These are phyloP conservation scores for Colletes latitarsis DNA, from an alignment of 1,140 invertebrate species.

Conservation along the genomic window DNA sequence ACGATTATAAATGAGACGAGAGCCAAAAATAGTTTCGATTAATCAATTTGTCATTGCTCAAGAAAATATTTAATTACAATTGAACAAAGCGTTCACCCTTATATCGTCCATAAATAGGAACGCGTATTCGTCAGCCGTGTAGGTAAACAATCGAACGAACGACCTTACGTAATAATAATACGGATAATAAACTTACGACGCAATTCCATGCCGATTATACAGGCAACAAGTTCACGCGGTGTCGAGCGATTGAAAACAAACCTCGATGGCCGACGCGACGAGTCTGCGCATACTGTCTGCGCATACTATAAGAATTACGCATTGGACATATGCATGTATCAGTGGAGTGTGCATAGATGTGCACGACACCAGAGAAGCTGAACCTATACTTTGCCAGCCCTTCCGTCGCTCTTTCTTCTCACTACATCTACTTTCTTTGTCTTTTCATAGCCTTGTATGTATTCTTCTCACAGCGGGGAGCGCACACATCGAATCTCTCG, in stretches of 20 bases:
- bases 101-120: background rate
- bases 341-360: background rate
- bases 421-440: background rate
- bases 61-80: background rate
- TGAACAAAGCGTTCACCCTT: background rate
- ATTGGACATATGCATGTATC: no score
- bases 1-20: background rate
- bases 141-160: constrained; percentile 29
- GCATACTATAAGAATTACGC: constrained; percentile 9
- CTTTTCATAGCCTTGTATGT: background rate
- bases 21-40: background rate
- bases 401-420: background rate
- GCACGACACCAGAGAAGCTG: background rate
- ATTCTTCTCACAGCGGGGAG: background rate
- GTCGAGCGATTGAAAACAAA: constrained; percentile 42
- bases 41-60: background rate
- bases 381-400: background rate
- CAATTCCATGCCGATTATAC: constrained; percentile 33
- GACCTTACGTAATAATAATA: constrained; percentile 36
- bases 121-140: background rate
- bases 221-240: constrained; percentile 44
- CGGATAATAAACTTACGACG: constrained; percentile 33
- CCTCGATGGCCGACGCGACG: constrained; percentile 23
- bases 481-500: background rate
- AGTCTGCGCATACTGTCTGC: constrained; percentile 18